A percentile compares a stretch with the other conserved stretches of the same genome.
Evolutionary conservation across 2,888 invertebrate species (phyloP).

Genomic region (Drymonia ruficornis): DNA sequence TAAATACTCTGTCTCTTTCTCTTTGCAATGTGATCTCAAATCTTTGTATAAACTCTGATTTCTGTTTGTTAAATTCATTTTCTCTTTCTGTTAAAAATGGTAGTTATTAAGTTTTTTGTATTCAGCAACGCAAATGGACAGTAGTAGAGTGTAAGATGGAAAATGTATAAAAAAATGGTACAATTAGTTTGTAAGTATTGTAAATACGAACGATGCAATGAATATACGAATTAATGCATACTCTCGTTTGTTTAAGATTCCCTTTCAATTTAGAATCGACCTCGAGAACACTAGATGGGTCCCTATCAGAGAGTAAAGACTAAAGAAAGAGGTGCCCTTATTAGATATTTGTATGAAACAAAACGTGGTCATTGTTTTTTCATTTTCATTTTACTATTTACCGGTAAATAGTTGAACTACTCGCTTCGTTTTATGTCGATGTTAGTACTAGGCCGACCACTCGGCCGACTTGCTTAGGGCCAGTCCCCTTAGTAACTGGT

Average conservation of each 20-base stretch:
- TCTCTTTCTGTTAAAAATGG: conserved; percentile 36
- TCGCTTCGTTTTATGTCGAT: too few species aligned
- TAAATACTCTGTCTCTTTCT: conserved; percentile 35
- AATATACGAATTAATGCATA: conserved; percentile 70
- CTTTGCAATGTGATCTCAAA: conserved; percentile 52
- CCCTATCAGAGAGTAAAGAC: too few species aligned
- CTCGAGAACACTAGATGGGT: not conserved
- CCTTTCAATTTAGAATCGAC: conserved; percentile 2
- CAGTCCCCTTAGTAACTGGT: too few species aligned
- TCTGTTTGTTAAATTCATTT: conserved; percentile 27
- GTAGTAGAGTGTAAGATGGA: conserved; percentile 65
- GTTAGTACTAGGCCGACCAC: too few species aligned
- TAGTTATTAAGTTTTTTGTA: conserved; percentile 48
- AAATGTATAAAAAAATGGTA: conserved; percentile 63
- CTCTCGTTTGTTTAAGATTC: conserved; percentile 16
- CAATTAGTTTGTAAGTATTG: conserved; percentile 65
- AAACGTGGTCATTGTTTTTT: too few species aligned
- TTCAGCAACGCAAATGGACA: conserved; percentile 68
- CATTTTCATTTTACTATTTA: too few species aligned
- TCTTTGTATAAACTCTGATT: conserved; percentile 43
- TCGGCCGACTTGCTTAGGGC: too few species aligned
- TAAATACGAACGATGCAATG: conserved; percentile 70
- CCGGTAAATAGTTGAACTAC: too few species aligned
- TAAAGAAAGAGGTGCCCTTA: too few species aligned
- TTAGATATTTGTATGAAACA: too few species aligned